Evolutionary conservation across 1,140 invertebrate species (phyloP), one percentile per base, ranked within the genome.

Genomic region (Drosophila equinoxialis): DNA sequence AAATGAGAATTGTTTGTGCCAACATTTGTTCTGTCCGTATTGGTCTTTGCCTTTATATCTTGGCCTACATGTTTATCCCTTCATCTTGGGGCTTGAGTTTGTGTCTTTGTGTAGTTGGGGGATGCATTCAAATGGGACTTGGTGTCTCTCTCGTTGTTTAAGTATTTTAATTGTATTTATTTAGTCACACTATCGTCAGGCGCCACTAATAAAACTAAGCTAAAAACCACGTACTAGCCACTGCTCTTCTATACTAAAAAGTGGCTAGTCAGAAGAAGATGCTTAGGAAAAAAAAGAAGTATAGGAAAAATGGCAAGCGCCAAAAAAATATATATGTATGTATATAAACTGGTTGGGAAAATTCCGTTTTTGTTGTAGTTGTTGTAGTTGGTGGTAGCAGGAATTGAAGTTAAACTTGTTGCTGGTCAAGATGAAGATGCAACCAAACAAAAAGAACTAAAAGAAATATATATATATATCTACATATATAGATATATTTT

Each of bases 301-400:
- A 77, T 77, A 77, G 84, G 83, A 85, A 87, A 87, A 87, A 87
- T 89, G 83, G 83, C 80, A 87, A 87, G 81, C 84, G 77, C 84
- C 84, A 78, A 87, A 51, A 51, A 51, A 6, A 30, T 30, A 30
- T 30, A 30, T 26, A 26, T 23, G 20, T 23, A 23, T 23, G 1
- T 26, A 26, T 10, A 23, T 51, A 87, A 87, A 89, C 84, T 89
- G 84, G 84, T 87, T 79, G 82, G 82, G 82, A 79, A 86, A 86
- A 84, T 89, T 51, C 45, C 69, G 81, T 70, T 73, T 37, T 65
- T 65, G 69, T 51, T 23, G 45, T 17, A 17, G 17, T 48, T 64
- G 57, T 54, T 54, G 57, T 59, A 30, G 57, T 37, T 17, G 11
- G 68, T 48, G 57, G 14, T 17, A 57, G 6, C 58, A 73, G 51